Evolutionary conservation across 2,797 vertebrate genomes (phyloP).

Genomic region (Macropus fuliginosus): DNA sequence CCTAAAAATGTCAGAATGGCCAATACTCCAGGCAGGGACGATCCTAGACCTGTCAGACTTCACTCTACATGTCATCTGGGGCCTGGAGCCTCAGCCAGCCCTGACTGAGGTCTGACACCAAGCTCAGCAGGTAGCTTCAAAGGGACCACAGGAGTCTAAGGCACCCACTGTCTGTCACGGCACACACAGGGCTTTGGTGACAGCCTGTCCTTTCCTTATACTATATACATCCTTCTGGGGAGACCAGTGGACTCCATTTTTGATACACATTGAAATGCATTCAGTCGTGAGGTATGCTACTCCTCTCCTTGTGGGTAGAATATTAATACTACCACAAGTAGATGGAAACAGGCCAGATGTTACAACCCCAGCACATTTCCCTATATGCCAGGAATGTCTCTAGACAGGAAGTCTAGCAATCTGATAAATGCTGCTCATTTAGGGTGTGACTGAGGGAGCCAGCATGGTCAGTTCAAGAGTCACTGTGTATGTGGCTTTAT

Average conservation of each 20-base stretch:
- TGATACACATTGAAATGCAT: neutral
- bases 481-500: neutral
- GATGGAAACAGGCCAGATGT: constrained; percentile 41
- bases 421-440: neutral
- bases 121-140: neutral
- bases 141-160: neutral
- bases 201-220: too few species aligned
- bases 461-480: neutral
- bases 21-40: too few species aligned
- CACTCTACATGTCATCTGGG: neutral
- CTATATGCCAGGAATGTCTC: neutral
- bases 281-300: neutral
- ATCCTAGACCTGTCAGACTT: neutral
- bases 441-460: neutral
- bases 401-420: constrained; percentile 51
- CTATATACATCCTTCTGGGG: neutral
- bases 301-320: constrained; percentile 6
- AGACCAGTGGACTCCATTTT: neutral
- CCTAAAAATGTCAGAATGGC: neutral
- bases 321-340: neutral
- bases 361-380: neutral
- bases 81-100: neutral
- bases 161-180: neutral
- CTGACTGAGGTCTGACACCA: neutral
- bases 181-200: neutral